Percentiles rank a stretch among this genome's conserved stretches.
phyloP scores from a whole-genome alignment of 2,113 vertebrate genomes.

The Mixornis gularis region DNA sequence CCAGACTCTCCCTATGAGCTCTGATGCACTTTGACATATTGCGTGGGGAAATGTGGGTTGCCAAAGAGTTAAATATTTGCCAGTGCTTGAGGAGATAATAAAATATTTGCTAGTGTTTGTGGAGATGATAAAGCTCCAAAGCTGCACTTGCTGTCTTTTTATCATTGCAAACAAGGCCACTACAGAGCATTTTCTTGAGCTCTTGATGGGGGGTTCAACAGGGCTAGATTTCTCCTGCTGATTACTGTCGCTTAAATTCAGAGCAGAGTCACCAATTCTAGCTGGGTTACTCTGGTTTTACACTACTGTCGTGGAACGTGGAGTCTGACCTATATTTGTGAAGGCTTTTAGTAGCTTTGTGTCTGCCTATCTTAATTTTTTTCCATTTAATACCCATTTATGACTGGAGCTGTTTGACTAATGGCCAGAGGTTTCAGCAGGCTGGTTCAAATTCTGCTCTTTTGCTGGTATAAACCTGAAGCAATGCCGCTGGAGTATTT shows the following conservation, averaged over 20 bases:
- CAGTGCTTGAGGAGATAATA: background rate
- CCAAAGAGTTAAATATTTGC: slow-evolving; percentile 69
- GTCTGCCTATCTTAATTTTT: background rate
- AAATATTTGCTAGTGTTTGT: slow-evolving; percentile 32
- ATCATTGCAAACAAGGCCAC: slow-evolving; percentile 22
- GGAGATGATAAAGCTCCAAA: slow-evolving; percentile 29
- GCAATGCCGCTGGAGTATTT: slow-evolving; percentile 14
- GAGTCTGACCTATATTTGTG: background rate
- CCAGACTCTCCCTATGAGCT: background rate
- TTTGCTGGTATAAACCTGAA: slow-evolving; percentile 32
- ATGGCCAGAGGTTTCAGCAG: background rate
- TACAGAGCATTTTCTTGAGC: slow-evolving; percentile 1
- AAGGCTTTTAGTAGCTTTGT: background rate
- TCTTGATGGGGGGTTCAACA: background rate
- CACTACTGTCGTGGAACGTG: background rate
- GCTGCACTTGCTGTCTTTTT: background rate
- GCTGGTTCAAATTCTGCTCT: slow-evolving; percentile 6
- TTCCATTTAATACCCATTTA: background rate
- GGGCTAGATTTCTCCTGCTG: background rate
- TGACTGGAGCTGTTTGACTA: background rate
- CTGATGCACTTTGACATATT: slow-evolving; percentile 40
- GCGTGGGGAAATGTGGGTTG: slow-evolving; percentile 11
- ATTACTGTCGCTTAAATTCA: slow-evolving; percentile 5
- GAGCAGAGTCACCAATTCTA: background rate
- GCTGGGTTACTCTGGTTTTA: slow-evolving; percentile 2